Evolutionary conservation across 2,888 invertebrate species (phyloP), one percentile per base, ranked within the genome.

Genomic region (Xestia c-nigrum): DNA sequence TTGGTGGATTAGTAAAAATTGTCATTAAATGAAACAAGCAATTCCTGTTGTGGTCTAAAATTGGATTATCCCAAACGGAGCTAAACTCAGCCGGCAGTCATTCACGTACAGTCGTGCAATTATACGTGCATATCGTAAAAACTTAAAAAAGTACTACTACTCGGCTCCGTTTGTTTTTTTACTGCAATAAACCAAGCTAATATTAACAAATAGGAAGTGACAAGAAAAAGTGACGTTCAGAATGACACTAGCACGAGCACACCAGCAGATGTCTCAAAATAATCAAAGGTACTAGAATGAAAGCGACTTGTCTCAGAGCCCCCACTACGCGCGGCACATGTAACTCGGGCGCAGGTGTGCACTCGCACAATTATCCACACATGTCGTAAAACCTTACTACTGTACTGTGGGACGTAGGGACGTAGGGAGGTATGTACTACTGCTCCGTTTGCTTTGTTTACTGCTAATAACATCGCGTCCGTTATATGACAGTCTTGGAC

Each of bases 381-480:
- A 46, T 83, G 72, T 74, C 80, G 73, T 87, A 75, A 81, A 78
- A 74, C 71, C 59, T 70, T 75, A 80, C 40, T 78, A 73, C 67
- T 59, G 63, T 68, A 21, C 52, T 31, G 40, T n/a, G n/a, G 19
- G 74, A 64, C 43, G n/a, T 7, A 40, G n/a, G 19, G 74, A 64
- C 43, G n/a, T 7, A 40, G n/a, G 12, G 21, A 21, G 40, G n/a
- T n/a, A 46, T 16, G 43, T 43, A 16, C 14, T 55, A 19, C 59
- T 40, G 71, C 61, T 61, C 65, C 61, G 64, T 68, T 67, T 14
- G 65, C 52, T 74, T 72, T 81, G 76, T 82, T 87, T 87, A 87
- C 84, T 85, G 85, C 84, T 74, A 87, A 85, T 87, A 73, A 82
- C 71, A 65, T 76, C 43, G 67, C 72, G 63, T 66, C 76, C 50